phyloP scores from a whole-genome alignment of 1,140 invertebrate species.

The Amphibalanus amphitrite region DNA sequence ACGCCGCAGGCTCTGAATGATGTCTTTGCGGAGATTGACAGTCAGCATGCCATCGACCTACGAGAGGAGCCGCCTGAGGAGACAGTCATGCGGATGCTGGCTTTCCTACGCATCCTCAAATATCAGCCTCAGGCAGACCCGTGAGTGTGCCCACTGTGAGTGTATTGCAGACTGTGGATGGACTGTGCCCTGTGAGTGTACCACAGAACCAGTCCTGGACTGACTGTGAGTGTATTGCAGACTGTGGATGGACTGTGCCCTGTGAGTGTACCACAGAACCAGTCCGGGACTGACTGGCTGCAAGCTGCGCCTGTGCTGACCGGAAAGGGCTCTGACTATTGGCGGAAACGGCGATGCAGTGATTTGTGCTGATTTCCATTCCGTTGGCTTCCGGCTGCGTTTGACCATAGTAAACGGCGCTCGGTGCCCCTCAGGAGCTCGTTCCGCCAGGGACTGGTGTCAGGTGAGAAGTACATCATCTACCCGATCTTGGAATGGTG shows the following conservation, averaged over 20 bases:
- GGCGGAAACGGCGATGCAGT: background rate
- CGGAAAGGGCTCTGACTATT: background rate
- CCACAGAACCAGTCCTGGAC: background rate
- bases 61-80: slow-evolving; percentile 41
- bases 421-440: slow-evolving; percentile 13
- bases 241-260: background rate
- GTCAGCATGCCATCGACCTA: slow-evolving; percentile 39
- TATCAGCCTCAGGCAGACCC: slow-evolving; percentile 43
- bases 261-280: too few species aligned
- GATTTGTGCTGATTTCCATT: background rate
- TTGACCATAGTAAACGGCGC: too few species aligned
- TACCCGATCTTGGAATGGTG: slow-evolving; percentile 65
- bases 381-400: background rate
- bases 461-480: slow-evolving; percentile 45
- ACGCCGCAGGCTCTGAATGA: slow-evolving; percentile 39
- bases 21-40: slow-evolving; percentile 45
- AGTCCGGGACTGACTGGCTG: background rate
- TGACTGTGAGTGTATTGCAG: background rate
- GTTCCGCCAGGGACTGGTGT: slow-evolving; percentile 22
- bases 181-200: too few species aligned
- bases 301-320: background rate
- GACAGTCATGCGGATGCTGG: slow-evolving; percentile 41
- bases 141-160: background rate
- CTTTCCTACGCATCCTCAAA: slow-evolving; percentile 41
- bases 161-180: too few species aligned